phyloP scores from a whole-genome alignment of 2,113 vertebrate species.

The Cervus canadensis region DNA sequence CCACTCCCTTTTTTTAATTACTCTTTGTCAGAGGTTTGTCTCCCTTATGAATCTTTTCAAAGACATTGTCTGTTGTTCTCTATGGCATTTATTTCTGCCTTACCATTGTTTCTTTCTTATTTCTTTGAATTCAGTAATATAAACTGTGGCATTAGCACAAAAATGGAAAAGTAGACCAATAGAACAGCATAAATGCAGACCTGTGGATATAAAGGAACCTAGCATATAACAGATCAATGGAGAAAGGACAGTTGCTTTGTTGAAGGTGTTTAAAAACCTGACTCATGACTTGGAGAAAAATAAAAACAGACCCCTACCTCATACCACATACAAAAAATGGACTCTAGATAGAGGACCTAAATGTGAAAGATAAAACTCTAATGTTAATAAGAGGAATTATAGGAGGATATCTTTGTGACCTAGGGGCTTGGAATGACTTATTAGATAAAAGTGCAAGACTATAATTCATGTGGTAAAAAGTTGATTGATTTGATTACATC shows the following conservation, averaged over 20 bases:
- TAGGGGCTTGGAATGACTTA: neutral
- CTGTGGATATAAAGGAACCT: neutral
- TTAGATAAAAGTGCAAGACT: neutral
- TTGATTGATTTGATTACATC: neutral
- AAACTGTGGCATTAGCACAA: neutral
- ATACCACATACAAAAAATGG: neutral
- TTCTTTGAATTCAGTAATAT: neutral
- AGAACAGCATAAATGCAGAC: neutral
- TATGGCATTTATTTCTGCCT: neutral
- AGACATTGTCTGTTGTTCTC: neutral
- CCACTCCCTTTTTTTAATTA: neutral
- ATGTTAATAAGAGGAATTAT: neutral
- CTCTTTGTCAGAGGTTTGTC: neutral
- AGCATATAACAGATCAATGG: neutral
- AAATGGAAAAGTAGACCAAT: neutral
- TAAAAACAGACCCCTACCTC: neutral
- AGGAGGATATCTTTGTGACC: neutral
- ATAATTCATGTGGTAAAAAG: neutral
- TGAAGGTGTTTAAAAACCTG: neutral
- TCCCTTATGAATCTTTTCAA: neutral
- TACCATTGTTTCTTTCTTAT: neutral
- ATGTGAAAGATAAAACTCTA: neutral
- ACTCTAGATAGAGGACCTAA: neutral
- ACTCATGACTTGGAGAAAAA: neutral
- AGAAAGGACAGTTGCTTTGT: neutral